Conservation (phyloP, 2,888 invertebrate genomes). For the Sinelater perroti region DNA sequence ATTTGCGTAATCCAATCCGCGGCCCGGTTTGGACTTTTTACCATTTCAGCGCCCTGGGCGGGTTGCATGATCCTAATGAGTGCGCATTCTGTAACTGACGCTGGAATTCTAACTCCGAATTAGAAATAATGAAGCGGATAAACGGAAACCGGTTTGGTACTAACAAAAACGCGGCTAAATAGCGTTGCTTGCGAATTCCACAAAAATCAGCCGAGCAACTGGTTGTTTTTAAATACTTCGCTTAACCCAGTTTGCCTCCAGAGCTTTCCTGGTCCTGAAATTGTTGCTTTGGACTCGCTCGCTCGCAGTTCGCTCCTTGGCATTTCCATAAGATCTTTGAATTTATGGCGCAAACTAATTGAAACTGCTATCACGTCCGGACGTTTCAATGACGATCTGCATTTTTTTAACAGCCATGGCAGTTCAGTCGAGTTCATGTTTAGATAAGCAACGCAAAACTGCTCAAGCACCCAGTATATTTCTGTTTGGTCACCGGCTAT, state of each 20-base stretch:
- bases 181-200: constrained; percentile 8
- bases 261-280: too few species aligned
- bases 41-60: constrained; percentile 7
- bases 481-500: too few species aligned
- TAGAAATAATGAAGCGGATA: constrained; percentile 2
- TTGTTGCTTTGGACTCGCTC: too few species aligned
- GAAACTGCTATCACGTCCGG: too few species aligned
- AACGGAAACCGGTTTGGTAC: constrained; percentile 5
- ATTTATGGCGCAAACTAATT: too few species aligned
- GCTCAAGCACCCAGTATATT: too few species aligned
- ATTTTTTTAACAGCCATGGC: too few species aligned
- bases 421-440: too few species aligned
- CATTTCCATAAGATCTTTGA: too few species aligned
- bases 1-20: constrained; percentile 14
- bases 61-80: background rate
- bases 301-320: too few species aligned
- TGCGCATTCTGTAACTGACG: background rate
- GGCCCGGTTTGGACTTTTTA: constrained; percentile 11
- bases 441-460: too few species aligned
- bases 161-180: background rate
- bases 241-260: constrained; percentile 1
- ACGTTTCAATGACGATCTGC: too few species aligned
- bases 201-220: background rate
- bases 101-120: constrained; percentile 2
- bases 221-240: background rate